Percentiles rank a stretch among this genome's conserved stretches.
phyloP scores from a whole-genome alignment of 2,113 vertebrate species.

The Dasyornis broadbenti region DNA sequence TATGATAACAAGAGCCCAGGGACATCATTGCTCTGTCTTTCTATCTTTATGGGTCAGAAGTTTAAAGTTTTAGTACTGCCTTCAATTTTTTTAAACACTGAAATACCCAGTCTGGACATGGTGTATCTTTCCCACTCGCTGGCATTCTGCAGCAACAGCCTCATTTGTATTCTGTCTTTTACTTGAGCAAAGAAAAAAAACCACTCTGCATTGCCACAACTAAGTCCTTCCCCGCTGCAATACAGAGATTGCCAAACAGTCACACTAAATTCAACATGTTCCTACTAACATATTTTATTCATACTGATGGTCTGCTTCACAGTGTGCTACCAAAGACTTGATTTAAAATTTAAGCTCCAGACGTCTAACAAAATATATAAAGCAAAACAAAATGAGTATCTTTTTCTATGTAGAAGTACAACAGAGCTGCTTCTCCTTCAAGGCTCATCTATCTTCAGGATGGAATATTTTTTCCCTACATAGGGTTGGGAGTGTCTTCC shows the following conservation, averaged over 20 bases:
- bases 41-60: neutral
- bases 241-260: neutral
- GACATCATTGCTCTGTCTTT: neutral
- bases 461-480: neutral
- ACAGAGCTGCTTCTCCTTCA: neutral
- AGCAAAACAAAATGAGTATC: neutral
- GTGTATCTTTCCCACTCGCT: neutral
- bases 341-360: slow-evolving; percentile 18
- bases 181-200: neutral
- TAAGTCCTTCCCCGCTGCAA: neutral
- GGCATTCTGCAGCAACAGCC: neutral
- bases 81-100: neutral
- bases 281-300: slow-evolving; percentile 20
- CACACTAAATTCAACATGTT: neutral
- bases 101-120: neutral
- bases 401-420: neutral
- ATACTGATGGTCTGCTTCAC: neutral
- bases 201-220: neutral
- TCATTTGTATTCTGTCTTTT: slow-evolving; percentile 22
- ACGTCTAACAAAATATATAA: neutral
- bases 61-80: neutral
- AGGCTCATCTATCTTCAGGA: neutral
- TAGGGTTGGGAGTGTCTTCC: neutral
- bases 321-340: neutral
- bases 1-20: neutral